These are phyloP conservation scores for Palloptera scutellata DNA, from an alignment of 2,888 invertebrate species.

Conservation along the genomic window DNA sequence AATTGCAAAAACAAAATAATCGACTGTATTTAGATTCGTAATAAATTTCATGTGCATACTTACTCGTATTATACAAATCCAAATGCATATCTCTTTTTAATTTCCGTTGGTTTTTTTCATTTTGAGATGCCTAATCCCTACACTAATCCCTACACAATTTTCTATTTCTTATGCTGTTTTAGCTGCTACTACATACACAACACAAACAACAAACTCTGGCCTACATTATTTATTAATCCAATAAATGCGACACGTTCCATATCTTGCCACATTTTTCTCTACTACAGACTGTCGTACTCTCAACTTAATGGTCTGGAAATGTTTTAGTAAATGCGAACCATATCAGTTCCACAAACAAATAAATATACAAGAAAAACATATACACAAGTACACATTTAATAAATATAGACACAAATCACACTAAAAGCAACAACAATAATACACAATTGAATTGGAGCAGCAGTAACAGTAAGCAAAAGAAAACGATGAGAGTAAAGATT, in stretches of 20 bases:
- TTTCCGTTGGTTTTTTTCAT: background rate
- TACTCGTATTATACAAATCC: too few species aligned
- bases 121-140: background rate
- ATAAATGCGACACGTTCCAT: conserved; percentile 24
- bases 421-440: background rate
- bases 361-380: background rate
- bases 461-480: too few species aligned
- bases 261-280: background rate
- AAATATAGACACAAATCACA: conserved; percentile 5
- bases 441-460: background rate
- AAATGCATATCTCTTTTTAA: too few species aligned
- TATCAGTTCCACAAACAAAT: background rate
- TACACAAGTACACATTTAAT: background rate
- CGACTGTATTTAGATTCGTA: too few species aligned
- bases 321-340: conserved; percentile 15
- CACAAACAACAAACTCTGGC: background rate
- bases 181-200: background rate
- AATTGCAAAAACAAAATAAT: too few species aligned
- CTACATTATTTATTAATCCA: conserved; percentile 14
- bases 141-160: background rate
- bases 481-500: too few species aligned
- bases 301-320: conserved; percentile 22
- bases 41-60: too few species aligned
- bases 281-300: background rate
- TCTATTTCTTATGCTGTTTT: background rate